Percentiles rank a stretch among this genome's conserved stretches.
These are phyloP conservation scores for Macroglossus sobrinus DNA, from an alignment of 2,113 vertebrate genomes.

Conservation along the genomic window DNA sequence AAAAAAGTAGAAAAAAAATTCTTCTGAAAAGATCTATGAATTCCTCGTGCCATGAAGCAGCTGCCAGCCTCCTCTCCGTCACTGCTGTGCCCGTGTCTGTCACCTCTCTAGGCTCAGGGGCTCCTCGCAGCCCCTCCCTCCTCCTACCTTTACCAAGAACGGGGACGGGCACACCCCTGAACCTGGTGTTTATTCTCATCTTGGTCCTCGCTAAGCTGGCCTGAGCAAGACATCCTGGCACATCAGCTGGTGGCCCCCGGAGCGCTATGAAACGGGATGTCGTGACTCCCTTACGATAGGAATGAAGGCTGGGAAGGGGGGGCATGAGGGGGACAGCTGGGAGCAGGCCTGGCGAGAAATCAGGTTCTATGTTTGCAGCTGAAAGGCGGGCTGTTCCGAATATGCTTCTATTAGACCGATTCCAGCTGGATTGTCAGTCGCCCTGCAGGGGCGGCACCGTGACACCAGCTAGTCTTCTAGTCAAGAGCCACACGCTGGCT, in stretches of 20 bases:
- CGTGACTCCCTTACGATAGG: accelerated
- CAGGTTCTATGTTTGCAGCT: background rate
- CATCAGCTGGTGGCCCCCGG: accelerated
- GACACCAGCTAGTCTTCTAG: background rate
- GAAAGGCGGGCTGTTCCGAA: accelerated
- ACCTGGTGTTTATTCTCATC: accelerated
- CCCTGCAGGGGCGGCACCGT: no score
- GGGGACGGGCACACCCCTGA: background rate
- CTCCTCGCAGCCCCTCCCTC: accelerated
- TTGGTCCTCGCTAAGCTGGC: background rate
- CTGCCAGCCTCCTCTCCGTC: accelerated
- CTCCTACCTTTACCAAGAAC: background rate
- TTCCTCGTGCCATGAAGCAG: accelerated
- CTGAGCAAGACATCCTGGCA: accelerated
- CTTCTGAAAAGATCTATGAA: background rate
- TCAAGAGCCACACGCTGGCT: background rate
- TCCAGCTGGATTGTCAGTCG: accelerated
- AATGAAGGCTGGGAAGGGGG: no score
- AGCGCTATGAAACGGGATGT: accelerated
- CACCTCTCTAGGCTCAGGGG: background rate
- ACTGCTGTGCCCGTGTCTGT: accelerated
- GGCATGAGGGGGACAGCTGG: background rate
- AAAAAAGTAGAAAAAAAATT: background rate
- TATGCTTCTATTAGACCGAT: accelerated
- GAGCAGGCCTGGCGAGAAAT: accelerated